Percentiles rank a stretch among this genome's conserved stretches.
Evolutionary conservation across 2,888 invertebrate species (phyloP).

Genomic region (Catocala fraxini): DNA sequence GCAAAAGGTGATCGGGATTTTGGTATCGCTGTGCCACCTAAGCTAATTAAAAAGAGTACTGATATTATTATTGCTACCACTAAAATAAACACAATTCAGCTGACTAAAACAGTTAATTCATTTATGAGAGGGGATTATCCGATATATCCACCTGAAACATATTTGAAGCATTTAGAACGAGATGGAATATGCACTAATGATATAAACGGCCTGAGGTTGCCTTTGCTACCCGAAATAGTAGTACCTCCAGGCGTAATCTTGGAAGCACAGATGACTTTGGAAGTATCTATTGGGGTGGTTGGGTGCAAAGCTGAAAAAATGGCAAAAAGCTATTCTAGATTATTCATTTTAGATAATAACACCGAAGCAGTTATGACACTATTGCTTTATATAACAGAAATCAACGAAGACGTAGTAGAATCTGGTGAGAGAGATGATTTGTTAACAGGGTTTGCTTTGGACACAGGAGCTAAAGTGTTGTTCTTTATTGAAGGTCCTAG

Average conservation of each 20-base stretch:
- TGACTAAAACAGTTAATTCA: constrained; percentile 64
- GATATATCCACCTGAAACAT: constrained; percentile 64
- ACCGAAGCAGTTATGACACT: constrained; percentile 54
- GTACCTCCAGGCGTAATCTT: constrained; percentile 66
- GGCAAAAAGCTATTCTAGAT: constrained; percentile 63
- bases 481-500: constrained; percentile 74
- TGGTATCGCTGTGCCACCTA: constrained; percentile 45
- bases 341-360: constrained; percentile 64
- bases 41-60: constrained; percentile 41
- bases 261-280: constrained; percentile 75
- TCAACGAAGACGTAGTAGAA: constrained; percentile 59
- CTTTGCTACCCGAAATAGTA: constrained; percentile 53
- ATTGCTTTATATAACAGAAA: constrained; percentile 58
- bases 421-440: constrained; percentile 47
- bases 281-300: constrained; percentile 73
- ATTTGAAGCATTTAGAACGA: constrained; percentile 49
- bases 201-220: constrained; percentile 65
- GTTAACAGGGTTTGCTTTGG: constrained; percentile 76
- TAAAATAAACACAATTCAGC: constrained; percentile 65
- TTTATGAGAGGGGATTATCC: constrained; percentile 71
- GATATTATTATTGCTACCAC: constrained; percentile 73
- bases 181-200: constrained; percentile 75
- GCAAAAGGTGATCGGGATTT: constrained; percentile 63
- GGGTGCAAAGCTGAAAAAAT: constrained; percentile 67
- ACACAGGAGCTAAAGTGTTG: constrained; percentile 66